A percentile compares a stretch with the other conserved stretches of the same genome.
phyloP scores from a whole-genome alignment of 2,888 invertebrate genomes.

The Monoplex corrugatus region DNA sequence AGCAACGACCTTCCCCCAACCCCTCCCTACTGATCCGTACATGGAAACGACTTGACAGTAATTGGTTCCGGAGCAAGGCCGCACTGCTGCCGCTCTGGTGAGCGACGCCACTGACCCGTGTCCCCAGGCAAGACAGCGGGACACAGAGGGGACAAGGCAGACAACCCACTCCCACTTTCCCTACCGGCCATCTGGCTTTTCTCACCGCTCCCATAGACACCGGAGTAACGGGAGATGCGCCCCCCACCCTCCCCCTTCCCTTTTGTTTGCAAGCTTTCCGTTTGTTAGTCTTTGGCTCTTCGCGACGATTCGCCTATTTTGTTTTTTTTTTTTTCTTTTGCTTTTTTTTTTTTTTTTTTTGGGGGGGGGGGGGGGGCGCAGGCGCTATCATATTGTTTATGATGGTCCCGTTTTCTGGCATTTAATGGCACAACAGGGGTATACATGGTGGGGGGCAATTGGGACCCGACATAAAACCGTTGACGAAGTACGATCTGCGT shows the following conservation, averaged over 20 bases:
- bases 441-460: no score
- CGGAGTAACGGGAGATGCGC: background rate
- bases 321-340: no score
- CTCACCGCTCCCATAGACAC: background rate
- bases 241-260: background rate
- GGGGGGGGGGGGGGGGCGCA: no score
- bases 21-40: background rate
- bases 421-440: no score
- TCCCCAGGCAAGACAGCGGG: background rate
- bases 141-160: constrained; percentile 3
- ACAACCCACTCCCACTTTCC: background rate
- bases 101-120: constrained; percentile 27
- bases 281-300: no score
- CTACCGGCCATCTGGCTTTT: constrained; percentile 7
- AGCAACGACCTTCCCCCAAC: background rate
- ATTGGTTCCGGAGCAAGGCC: background rate
- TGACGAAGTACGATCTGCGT: no score
- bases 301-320: background rate
- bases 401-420: no score
- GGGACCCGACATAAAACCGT: no score
- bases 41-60: constrained; percentile 20
- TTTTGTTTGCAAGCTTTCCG: background rate
- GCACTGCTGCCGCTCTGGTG: background rate
- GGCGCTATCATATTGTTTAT: no score
- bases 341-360: no score